A percentile compares a stretch with the other conserved stretches of the same genome.
Evolutionary conservation across 2,888 invertebrate genomes (phyloP).

Genomic region (Hermodice carunculata): DNA sequence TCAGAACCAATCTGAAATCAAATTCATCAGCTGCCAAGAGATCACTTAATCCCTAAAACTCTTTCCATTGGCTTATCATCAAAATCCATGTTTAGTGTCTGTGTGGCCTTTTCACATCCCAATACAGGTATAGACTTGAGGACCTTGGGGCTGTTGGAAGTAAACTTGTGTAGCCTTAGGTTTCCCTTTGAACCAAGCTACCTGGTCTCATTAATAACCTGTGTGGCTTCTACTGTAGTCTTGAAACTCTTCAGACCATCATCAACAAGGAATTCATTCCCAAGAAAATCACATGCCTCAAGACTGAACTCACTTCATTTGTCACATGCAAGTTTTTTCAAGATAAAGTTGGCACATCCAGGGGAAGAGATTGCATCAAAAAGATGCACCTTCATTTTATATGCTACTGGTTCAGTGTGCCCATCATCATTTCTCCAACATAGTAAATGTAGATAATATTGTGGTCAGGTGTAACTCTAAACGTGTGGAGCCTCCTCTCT

Average conservation of each 20-base stretch:
- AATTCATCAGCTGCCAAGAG: constrained; percentile 1
- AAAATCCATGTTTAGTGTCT: background rate
- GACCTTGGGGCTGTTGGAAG: constrained; percentile 13
- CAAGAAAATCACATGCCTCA: background rate
- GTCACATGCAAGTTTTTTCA: too few relatives aligned
- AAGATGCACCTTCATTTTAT: too few relatives aligned
- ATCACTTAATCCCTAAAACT: background rate
- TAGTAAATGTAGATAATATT: too few relatives aligned
- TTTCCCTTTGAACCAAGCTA: constrained; percentile 3
- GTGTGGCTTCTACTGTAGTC: background rate
- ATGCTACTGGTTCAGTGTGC: too few relatives aligned
- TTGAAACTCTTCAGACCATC: constrained; percentile 28
- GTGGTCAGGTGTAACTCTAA: too few relatives aligned
- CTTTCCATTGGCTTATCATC: constrained; percentile 3
- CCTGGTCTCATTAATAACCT: constrained; percentile 1
- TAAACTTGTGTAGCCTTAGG: constrained; percentile 24
- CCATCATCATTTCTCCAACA: too few relatives aligned
- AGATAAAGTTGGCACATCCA: too few relatives aligned
- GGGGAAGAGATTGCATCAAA: too few relatives aligned
- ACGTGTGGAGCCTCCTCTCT: too few relatives aligned
- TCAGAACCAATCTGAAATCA: background rate
- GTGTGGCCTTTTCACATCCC: background rate
- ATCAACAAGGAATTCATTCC: constrained; percentile 29
- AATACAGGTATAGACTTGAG: constrained; percentile 8
- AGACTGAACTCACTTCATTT: too few relatives aligned